Evolutionary conservation across 2,888 invertebrate genomes (phyloP), one percentile per base, ranked within the genome.

Genomic region (Sussaba pulchella): DNA sequence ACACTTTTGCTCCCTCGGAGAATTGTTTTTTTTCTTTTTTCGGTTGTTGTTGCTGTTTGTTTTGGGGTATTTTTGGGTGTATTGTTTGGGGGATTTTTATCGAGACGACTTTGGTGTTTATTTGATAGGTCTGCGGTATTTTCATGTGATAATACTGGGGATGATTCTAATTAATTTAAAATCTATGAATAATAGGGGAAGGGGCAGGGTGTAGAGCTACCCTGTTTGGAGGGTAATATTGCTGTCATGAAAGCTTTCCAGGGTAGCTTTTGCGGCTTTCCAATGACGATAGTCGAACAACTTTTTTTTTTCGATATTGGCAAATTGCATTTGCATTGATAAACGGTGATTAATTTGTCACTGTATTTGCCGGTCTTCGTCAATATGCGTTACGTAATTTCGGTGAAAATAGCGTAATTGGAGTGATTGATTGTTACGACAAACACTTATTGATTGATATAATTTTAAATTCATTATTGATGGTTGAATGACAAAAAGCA

Each of bases 1-100:
- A 19, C 74, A 41, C 50, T 26, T 47, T 76, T 19, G 45, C 57
- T 31, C 21, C 66, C 59, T 67, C 39, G 19, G 52, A 50, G 24
- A 8, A 36, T 52, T 17, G 43, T 24, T 43, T 17, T 54, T 26
- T 39, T 24, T 64, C 8, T 36, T 50, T n/a, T 21, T n/a, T n/a
- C 10, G 43, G 41, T 47, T 57, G 57, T 71, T 10, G 24, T 39
- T 61, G 50, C 66, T 26, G n/a, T n/a, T n/a, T n/a, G n/a, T n/a
- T n/a, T n/a, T n/a, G n/a, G n/a, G n/a, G n/a, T n/a, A n/a, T 21
- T 21, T 21, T 6, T 8, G 12, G 6, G 26, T n/a, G 52, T 5
- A 1, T 9, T 17, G 14, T 47, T 14, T 5, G 17, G 0, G n/a
- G n/a, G n/a, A 5, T n/a, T n/a, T n/a, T n/a, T n/a, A n/a, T n/a